Conservation (phyloP, 1,140 invertebrate genomes). For the Helicoverpa armigera region DNA sequence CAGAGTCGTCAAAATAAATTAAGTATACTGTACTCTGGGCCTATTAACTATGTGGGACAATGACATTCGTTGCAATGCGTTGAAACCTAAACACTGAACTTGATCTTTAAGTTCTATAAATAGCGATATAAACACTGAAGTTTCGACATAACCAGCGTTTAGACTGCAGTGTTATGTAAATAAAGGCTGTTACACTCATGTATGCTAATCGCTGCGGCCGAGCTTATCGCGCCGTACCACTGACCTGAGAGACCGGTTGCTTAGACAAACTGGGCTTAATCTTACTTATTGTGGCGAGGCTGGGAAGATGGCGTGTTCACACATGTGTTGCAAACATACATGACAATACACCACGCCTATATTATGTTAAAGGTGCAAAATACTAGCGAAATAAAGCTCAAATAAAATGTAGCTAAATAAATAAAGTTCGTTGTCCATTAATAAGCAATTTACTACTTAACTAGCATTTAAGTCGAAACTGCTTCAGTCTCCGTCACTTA, state of each 20-base stretch:
- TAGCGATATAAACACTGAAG: background rate
- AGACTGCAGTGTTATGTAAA: conserved; percentile 3
- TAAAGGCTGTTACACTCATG: background rate
- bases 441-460: background rate
- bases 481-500: background rate
- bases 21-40: no score
- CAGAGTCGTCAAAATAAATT: no score
- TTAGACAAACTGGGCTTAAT: background rate
- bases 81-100: background rate
- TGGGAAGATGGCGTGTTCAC: background rate
- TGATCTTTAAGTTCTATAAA: conserved; percentile 12
- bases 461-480: conserved; percentile 1
- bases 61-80: no score
- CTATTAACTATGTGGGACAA: no score
- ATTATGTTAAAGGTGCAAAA: background rate
- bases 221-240: background rate
- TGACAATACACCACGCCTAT: background rate
- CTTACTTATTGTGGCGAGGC: background rate
- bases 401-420: no score
- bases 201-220: background rate
- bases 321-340: background rate
- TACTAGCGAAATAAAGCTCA: no score
- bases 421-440: no score
- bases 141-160: background rate
- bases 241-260: background rate